Percentiles rank a stretch among this genome's conserved stretches.
These are phyloP conservation scores for Cerastis rubricosa DNA, from an alignment of 2,888 invertebrate genomes.

Conservation along the genomic window DNA sequence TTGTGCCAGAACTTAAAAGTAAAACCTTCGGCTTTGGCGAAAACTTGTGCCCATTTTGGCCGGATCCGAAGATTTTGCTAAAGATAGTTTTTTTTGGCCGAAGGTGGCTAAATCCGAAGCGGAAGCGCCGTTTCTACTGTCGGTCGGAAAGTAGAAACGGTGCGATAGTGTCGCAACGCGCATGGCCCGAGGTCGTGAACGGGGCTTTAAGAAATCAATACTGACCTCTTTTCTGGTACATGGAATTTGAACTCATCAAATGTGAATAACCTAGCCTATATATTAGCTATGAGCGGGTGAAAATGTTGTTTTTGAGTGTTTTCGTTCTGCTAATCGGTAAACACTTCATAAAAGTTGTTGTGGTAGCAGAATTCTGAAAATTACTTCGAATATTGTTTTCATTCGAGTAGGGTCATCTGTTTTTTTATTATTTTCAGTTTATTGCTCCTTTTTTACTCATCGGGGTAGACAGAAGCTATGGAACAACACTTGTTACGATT, in stretches of 20 bases:
- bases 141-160: neutral
- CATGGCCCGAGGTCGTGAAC: neutral
- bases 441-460: neutral
- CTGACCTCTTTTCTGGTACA: constrained; percentile 36
- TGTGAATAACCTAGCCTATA: constrained; percentile 25
- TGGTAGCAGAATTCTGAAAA: constrained; percentile 6
- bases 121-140: neutral
- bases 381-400: neutral
- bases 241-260: constrained; percentile 25
- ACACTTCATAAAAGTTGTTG: neutral
- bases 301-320: constrained; percentile 12
- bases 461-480: neutral
- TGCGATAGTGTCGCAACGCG: neutral
- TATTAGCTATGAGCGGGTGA: neutral
- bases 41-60: neutral
- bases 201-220: constrained; percentile 22
- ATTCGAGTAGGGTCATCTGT: neutral
- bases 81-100: neutral
- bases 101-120: neutral
- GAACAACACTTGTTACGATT: neutral
- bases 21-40: neutral
- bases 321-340: constrained; percentile 17
- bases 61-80: neutral
- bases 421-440: constrained; percentile 7
- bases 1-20: neutral